Percentiles rank a stretch among this genome's conserved stretches.
These are phyloP conservation scores for Panthera tigris DNA, from an alignment of 2,113 vertebrate species.

Conservation along the genomic window DNA sequence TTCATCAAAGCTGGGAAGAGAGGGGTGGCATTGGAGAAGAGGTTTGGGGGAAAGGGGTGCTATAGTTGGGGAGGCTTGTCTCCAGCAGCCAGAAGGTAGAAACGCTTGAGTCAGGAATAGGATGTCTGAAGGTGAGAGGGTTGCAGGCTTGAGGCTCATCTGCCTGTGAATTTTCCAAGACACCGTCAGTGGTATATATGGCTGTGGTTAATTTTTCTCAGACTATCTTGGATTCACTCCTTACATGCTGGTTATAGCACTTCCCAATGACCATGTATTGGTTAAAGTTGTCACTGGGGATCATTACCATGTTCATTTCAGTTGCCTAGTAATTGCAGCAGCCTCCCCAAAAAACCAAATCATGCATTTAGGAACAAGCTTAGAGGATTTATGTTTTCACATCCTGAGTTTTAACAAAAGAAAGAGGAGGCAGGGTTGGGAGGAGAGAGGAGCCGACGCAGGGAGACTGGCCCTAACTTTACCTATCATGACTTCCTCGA, in stretches of 20 bases:
- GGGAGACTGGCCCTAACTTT: not conserved
- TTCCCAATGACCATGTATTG: not conserved
- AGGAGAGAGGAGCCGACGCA: rapidly evolving
- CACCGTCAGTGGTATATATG: too few relatives aligned
- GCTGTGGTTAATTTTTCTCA: not conserved
- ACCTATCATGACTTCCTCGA: not conserved
- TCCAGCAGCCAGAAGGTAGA: not conserved
- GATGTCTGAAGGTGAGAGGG: not conserved
- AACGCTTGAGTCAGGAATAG: not conserved
- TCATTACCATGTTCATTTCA: not conserved
- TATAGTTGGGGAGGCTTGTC: not conserved
- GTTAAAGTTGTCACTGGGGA: not conserved
- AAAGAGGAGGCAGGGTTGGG: too few relatives aligned
- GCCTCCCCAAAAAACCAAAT: not conserved
- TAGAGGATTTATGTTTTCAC: not conserved
- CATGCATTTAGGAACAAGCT: not conserved
- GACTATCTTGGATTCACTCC: not conserved
- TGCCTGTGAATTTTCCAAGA: not conserved
- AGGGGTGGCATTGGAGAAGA: not conserved
- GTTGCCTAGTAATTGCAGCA: not conserved
- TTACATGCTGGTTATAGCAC: not conserved
- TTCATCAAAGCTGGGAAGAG: not conserved
- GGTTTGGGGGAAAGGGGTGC: too few relatives aligned
- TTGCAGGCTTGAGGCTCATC: too few relatives aligned
- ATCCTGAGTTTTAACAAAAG: not conserved